A percentile compares a stretch with the other conserved stretches of the same genome.
Conservation (phyloP, 2,113 vertebrate species). For the Cygnus buccinator region DNA sequence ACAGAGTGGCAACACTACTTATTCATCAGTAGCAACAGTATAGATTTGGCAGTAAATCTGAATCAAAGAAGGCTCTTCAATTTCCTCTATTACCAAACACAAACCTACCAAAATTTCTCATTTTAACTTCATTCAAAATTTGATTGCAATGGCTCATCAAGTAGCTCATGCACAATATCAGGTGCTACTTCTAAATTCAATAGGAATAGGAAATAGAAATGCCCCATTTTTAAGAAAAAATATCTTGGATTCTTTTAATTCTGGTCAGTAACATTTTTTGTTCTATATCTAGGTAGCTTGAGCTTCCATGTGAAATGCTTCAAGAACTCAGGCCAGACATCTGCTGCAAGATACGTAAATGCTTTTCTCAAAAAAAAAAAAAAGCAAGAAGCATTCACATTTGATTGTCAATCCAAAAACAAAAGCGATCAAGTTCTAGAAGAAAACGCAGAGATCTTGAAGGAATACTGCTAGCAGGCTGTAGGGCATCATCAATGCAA, state of each 20-base stretch:
- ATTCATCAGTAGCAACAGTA: neutral
- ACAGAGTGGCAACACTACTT: neutral
- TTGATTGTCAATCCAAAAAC: slow-evolving; percentile 48
- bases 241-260: neutral
- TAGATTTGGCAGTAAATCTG: neutral
- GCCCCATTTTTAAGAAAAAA: neutral
- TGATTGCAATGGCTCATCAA: neutral
- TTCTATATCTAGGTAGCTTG: neutral
- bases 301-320: slow-evolving; percentile 34
- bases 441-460: slow-evolving; percentile 45
- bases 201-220: rapidly evolving
- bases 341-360: slow-evolving; percentile 33
- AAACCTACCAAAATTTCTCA: neutral
- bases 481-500: slow-evolving; percentile 5
- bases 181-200: neutral
- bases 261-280: neutral
- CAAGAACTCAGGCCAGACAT: slow-evolving; percentile 34
- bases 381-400: slow-evolving; percentile 21
- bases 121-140: neutral
- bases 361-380: neutral
- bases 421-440: slow-evolving; percentile 45
- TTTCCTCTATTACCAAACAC: neutral
- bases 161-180: neutral
- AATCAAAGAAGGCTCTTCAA: neutral
- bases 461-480: slow-evolving; percentile 49